phyloP scores from a whole-genome alignment of 2,113 vertebrate genomes.

The Zapus hudsonius region DNA sequence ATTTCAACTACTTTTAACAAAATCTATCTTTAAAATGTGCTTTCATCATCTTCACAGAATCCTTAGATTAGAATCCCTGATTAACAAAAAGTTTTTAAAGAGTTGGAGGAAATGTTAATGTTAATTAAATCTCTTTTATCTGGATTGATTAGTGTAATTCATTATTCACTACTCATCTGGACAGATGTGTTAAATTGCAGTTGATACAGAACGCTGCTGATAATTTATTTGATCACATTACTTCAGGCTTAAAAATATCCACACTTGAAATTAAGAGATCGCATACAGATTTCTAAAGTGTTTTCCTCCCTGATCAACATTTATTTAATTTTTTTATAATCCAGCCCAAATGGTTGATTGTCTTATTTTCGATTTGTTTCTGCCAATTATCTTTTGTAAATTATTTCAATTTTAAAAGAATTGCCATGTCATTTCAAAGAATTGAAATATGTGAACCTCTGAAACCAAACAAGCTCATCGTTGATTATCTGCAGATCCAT shows the following conservation, averaged over 20 bases:
- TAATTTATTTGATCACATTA: conserved; percentile 69
- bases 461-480: conserved; percentile 33
- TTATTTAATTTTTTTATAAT: not conserved
- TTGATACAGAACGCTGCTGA: conserved; percentile 52
- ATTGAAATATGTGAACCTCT: not conserved
- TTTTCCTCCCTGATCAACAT: conserved; percentile 25
- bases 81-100: conserved; percentile 65
- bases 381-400: conserved; percentile 62
- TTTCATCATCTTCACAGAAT: conserved; percentile 59
- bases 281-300: conserved; percentile 46
- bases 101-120: conserved; percentile 58
- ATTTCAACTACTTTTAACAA: conserved; percentile 51
- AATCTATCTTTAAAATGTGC: conserved; percentile 41
- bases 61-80: conserved; percentile 57
- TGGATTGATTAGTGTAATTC: conserved; percentile 71
- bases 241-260: conserved; percentile 69
- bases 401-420: conserved; percentile 63
- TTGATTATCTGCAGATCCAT: conserved; percentile 17
- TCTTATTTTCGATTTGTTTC: conserved; percentile 41
- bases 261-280: conserved; percentile 65
- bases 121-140: conserved; percentile 75
- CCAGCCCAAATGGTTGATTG: conserved; percentile 39
- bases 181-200: conserved; percentile 71
- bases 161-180: conserved; percentile 69
- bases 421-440: conserved; percentile 43